These are phyloP conservation scores for Tauraco hartlaubi DNA, from an alignment of 2,797 vertebrate genomes.

Conservation along the genomic window DNA sequence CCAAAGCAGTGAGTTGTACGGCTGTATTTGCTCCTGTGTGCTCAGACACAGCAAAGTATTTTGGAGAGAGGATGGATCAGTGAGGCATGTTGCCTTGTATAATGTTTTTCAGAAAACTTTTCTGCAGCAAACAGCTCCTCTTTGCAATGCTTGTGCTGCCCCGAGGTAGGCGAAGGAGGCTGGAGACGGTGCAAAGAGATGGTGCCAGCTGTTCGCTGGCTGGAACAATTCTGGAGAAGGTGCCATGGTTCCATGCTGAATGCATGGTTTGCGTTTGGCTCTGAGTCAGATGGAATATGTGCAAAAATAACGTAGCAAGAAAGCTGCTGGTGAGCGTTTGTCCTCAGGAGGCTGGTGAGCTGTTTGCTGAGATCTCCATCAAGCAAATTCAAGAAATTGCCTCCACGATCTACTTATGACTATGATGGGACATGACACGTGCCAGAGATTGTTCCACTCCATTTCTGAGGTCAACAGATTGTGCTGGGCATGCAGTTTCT, in stretches of 20 bases:
- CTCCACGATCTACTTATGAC: background rate
- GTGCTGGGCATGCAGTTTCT: background rate
- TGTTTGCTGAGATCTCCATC: background rate
- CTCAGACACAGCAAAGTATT: background rate
- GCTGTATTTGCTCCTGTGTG: background rate
- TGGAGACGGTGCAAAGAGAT: background rate
- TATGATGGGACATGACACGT: fast-evolving
- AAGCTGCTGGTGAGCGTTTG: background rate
- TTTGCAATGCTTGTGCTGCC: background rate
- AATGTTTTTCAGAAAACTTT: background rate
- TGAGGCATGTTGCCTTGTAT: background rate
- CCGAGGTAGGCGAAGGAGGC: background rate
- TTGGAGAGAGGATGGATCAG: background rate
- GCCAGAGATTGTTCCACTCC: background rate
- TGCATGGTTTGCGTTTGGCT: background rate
- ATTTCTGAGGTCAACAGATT: background rate
- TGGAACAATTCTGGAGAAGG: background rate
- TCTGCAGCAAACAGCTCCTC: background rate
- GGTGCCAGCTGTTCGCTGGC: background rate
- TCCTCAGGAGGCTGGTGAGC: background rate
- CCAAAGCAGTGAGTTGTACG: background rate
- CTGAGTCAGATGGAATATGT: background rate
- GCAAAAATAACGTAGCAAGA: background rate
- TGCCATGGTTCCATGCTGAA: background rate
- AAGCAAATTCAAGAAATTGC: background rate